phyloP scores from a whole-genome alignment of 2,113 vertebrate genomes.

The Piliocolobus tephrosceles region DNA sequence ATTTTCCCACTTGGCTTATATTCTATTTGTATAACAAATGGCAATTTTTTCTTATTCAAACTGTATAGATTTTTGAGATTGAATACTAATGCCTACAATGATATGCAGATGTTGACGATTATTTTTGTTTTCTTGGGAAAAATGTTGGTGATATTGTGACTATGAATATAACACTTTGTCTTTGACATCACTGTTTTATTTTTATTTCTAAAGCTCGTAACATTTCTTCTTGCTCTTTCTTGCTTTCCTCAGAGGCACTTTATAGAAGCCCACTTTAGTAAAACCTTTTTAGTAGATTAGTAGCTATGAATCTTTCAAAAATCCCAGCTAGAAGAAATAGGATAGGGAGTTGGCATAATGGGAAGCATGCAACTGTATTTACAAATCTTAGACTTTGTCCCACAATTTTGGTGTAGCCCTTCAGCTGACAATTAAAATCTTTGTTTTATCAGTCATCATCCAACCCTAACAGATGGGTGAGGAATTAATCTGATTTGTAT shows the following conservation, averaged over 20 bases:
- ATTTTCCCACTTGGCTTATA: slow-evolving; percentile 6
- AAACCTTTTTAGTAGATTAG: slow-evolving; percentile 26
- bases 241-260: slow-evolving; percentile 15
- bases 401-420: slow-evolving; percentile 58
- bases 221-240: neutral
- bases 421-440: slow-evolving; percentile 76
- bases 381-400: slow-evolving; percentile 42
- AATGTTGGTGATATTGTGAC: slow-evolving; percentile 43
- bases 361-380: slow-evolving; percentile 35
- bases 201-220: neutral
- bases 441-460: slow-evolving; percentile 67
- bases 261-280: neutral
- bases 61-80: slow-evolving; percentile 22
- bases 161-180: slow-evolving; percentile 34
- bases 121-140: slow-evolving; percentile 62
- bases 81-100: slow-evolving; percentile 36
- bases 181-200: neutral
- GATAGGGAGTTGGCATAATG: neutral
- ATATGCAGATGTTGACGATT: slow-evolving; percentile 44
- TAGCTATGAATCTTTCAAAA: slow-evolving; percentile 18
- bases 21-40: slow-evolving; percentile 37
- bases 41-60: slow-evolving; percentile 27
- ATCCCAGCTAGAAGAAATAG: neutral
- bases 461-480: slow-evolving; percentile 75
- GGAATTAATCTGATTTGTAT: slow-evolving; percentile 72